phyloP scores from a whole-genome alignment of 2,888 invertebrate genomes.

The Sesia bembeciformis region DNA sequence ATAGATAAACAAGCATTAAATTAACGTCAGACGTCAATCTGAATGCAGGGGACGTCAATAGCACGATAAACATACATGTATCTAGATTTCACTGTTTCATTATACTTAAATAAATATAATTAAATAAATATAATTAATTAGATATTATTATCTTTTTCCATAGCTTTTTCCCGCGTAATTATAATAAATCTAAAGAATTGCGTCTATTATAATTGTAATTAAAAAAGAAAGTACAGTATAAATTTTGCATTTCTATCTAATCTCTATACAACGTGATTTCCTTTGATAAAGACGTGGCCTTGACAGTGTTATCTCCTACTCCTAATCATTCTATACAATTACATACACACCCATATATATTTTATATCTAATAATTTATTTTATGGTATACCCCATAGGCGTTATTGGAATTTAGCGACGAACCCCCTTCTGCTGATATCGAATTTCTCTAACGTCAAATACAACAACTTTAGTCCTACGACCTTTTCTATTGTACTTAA shows the following conservation, averaged over 20 bases:
- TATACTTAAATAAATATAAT: not conserved
- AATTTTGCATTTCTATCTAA: slow-evolving; percentile 30
- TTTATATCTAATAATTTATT: not conserved
- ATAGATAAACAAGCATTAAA: no score
- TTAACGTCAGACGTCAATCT: no score
- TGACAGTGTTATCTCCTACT: slow-evolving; percentile 43
- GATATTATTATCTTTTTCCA: not conserved
- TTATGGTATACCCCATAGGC: not conserved
- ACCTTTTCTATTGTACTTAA: no score
- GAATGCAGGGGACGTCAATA: no score
- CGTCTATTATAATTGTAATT: no score
- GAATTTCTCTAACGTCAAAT: no score
- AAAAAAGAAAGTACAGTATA: no score
- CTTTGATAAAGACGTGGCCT: slow-evolving; percentile 43
- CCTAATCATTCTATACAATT: not conserved
- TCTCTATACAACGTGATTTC: slow-evolving; percentile 34
- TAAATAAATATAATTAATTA: not conserved
- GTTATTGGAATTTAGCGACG: no score
- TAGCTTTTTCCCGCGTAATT: not conserved
- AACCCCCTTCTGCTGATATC: no score
- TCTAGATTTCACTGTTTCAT: not conserved
- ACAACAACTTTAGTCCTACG: no score
- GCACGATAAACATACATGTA: no score
- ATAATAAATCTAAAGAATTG: no score
- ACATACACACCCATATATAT: slow-evolving; percentile 3